A percentile compares a stretch with the other conserved stretches of the same genome.
Evolutionary conservation across 2,113 vertebrate genomes (phyloP).

Genomic region (Tichodroma muraria): DNA sequence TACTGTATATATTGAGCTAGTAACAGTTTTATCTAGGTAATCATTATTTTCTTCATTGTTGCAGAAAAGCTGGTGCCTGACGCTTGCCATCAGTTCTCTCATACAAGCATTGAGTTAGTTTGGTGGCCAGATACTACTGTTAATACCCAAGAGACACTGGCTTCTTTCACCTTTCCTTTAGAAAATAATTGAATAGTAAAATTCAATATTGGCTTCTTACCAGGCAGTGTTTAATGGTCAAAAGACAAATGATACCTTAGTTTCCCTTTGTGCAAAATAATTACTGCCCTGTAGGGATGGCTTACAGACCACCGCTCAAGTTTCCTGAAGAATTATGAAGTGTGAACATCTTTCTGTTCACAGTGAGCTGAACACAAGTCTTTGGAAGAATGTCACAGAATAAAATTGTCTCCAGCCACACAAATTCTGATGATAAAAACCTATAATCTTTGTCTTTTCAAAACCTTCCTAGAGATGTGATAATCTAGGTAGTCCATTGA

Average conservation of each 20-base stretch:
- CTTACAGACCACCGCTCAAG: neutral
- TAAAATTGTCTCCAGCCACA: neutral
- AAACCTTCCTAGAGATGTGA: neutral
- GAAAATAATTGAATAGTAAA: neutral
- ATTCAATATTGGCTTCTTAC: neutral
- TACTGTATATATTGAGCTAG: neutral
- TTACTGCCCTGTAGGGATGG: neutral
- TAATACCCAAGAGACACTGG: neutral
- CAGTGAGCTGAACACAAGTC: neutral
- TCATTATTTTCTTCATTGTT: neutral
- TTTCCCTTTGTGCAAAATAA: neutral
- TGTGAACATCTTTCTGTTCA: neutral
- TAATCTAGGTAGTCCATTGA: neutral
- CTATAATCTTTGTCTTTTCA: neutral
- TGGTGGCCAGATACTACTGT: neutral
- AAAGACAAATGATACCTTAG: neutral
- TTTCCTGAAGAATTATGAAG: neutral
- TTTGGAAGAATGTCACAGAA: neutral
- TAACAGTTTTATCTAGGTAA: neutral
- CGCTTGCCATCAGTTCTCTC: neutral
- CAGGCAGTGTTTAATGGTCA: neutral
- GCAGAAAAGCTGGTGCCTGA: neutral
- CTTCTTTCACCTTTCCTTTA: neutral
- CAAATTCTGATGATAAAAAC: neutral
- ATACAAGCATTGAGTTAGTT: neutral